Evolutionary conservation across 2,888 invertebrate genomes (phyloP), one percentile per base, ranked within the genome.

Genomic region (Drosophila pseudotalamancana): DNA sequence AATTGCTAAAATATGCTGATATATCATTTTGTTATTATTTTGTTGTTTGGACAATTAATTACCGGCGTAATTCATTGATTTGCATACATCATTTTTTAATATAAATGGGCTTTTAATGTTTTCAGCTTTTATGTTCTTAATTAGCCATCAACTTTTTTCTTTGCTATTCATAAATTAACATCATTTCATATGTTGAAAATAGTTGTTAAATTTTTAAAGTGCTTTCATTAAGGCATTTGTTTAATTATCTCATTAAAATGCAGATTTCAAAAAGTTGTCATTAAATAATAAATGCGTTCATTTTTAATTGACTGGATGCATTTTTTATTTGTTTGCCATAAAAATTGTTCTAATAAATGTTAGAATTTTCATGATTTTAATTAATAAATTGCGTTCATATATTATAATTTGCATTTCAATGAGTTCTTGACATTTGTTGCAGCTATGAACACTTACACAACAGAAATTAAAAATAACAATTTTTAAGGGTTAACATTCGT

Each of bases 21-120:
- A 37, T 49, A 48, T 39, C 42, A n/a, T 29, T 18, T 50, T 29
- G 51, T 59, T 12, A 40, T 18, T 16, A 14, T 29, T 40, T 12
- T 61, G 23, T 8, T 6, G 34, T 29, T 40, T 45, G 25, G 27
- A 8, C 25, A 70, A 45, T 53, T 69, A 64, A 74, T 72, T 72
- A 69, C 64, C 64, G 60, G 39, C 46, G 55, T 60, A 49, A 53
- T 63, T 40, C 40, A 74, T 64, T 74, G 72, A 72, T 69, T 64
- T 69, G 43, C 59, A 45, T 59, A 64, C 60, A 57, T 48, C 54
- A 46, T 49, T 61, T 49, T 29, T 16, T 40, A 29, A 45, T 46
- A 55, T 40, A 51, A 55, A 73, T 68, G 54, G 21, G 16, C 32
- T 42, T 54, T 69, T 74, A 56, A 69, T 57, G 35, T 46, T 29